phyloP scores from a whole-genome alignment of 92 coral and sea anemone species.

The Galaxea fascicularis region DNA sequence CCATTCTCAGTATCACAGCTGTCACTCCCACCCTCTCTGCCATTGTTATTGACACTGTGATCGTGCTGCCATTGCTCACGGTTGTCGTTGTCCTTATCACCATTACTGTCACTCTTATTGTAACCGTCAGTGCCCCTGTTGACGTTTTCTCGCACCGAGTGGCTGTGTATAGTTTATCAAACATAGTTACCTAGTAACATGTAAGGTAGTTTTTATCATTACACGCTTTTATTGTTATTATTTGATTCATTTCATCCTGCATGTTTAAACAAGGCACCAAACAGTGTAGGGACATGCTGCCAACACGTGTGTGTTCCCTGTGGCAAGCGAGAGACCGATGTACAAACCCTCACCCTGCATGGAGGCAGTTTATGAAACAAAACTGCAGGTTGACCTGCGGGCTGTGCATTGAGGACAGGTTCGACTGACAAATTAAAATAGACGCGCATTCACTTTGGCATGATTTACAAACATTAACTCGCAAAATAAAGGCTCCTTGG shows the following conservation, averaged over 20 bases:
- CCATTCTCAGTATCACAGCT: too few species aligned
- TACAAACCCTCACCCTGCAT: slow-evolving; percentile 1
- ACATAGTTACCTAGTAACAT: neutral
- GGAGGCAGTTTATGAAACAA: slow-evolving; percentile 41
- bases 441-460: neutral
- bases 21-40: too few species aligned
- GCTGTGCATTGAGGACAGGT: slow-evolving; percentile 58
- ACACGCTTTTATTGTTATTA: neutral
- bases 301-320: slow-evolving; percentile 14
- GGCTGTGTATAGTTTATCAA: neutral
- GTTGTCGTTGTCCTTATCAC: too few species aligned
- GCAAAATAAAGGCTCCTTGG: neutral
- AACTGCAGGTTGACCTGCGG: slow-evolving; percentile 57
- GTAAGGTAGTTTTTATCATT: neutral
- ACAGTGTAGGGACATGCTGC: slow-evolving; percentile 30
- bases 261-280: slow-evolving; percentile 22
- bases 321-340: slow-evolving; percentile 30
- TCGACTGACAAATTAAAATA: neutral
- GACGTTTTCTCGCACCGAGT: too few species aligned
- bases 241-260: neutral
- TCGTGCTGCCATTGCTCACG: too few species aligned
- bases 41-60: too few species aligned
- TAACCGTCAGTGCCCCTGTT: too few species aligned
- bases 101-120: too few species aligned
- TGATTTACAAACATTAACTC: too few species aligned